Evolutionary conservation across 2,888 invertebrate species (phyloP).

Genomic region (Ferdinandea cuprea): DNA sequence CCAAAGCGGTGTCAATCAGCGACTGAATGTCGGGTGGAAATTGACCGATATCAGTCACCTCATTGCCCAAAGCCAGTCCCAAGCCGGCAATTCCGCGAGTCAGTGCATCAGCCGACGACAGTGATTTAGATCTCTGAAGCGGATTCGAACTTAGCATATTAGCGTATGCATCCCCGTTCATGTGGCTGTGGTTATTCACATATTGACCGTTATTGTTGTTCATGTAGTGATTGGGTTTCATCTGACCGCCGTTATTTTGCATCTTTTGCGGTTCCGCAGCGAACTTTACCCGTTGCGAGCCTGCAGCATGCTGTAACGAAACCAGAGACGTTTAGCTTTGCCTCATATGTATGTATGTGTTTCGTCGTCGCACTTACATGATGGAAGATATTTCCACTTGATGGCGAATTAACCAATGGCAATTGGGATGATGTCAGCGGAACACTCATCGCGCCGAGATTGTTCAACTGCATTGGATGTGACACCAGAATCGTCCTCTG

Average conservation of each 20-base stretch:
- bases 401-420: slow-evolving; percentile 86
- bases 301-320: slow-evolving; percentile 76
- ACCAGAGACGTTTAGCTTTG: slow-evolving; percentile 11
- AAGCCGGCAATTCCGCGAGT: slow-evolving; percentile 88
- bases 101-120: slow-evolving; percentile 90
- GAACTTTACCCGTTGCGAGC: slow-evolving; percentile 82
- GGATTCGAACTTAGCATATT: slow-evolving; percentile 78
- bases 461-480: slow-evolving; percentile 81
- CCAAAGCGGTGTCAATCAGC: slow-evolving; percentile 89
- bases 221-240: slow-evolving; percentile 75
- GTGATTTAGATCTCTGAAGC: slow-evolving; percentile 91
- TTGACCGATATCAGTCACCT: slow-evolving; percentile 89
- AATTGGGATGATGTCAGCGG: slow-evolving; percentile 78
- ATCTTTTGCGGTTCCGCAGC: slow-evolving; percentile 82
- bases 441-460: slow-evolving; percentile 77
- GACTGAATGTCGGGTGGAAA: slow-evolving; percentile 90
- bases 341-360: not conserved
- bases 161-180: slow-evolving; percentile 78
- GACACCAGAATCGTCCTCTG: slow-evolving; percentile 82
- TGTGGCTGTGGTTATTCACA: slow-evolving; percentile 75
- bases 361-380: slow-evolving; percentile 83
- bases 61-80: slow-evolving; percentile 86
- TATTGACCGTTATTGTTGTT: slow-evolving; percentile 71
- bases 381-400: slow-evolving; percentile 89
- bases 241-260: slow-evolving; percentile 75